Conservation (phyloP, 2,113 vertebrate species). For the Phainopepla nitens region DNA sequence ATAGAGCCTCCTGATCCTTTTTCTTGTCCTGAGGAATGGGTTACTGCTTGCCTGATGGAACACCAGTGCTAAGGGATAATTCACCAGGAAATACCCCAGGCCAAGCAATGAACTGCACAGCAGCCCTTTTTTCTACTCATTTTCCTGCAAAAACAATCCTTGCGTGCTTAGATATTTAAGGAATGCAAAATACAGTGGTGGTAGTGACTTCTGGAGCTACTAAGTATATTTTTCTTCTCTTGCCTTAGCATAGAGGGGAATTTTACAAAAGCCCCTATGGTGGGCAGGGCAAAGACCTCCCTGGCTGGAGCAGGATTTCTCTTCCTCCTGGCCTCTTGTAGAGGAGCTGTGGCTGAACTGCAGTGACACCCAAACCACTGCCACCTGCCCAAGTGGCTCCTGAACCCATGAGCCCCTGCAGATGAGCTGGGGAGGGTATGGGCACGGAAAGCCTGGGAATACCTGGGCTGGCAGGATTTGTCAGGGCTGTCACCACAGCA, state of each 20-base stretch:
- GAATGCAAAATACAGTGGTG: constrained; percentile 37
- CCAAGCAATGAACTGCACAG: not conserved
- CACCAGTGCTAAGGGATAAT: not conserved
- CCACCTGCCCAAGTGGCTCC: not conserved
- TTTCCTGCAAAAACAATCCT: constrained; percentile 49
- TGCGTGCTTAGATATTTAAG: constrained; percentile 42
- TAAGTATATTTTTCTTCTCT: constrained; percentile 10
- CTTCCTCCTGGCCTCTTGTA: not conserved
- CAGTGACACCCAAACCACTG: not conserved
- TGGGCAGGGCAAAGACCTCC: not conserved
- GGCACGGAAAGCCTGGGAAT: not conserved
- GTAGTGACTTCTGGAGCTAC: not conserved
- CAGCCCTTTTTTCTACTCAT: constrained; percentile 19
- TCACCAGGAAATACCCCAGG: constrained; percentile 26
- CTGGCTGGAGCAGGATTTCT: not conserved
- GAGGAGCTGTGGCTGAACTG: not conserved
- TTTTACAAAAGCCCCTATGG: not conserved
- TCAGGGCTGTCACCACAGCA: not conserved
- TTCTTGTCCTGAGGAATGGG: not conserved
- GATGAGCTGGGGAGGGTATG: not conserved
- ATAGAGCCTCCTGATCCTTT: not conserved
- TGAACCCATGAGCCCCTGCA: not conserved
- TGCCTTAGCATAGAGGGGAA: not conserved
- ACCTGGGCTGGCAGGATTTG: not conserved
- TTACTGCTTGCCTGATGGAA: not conserved